phyloP scores from a whole-genome alignment of 2,797 vertebrate genomes.

The Hozukius guyotensis region DNA sequence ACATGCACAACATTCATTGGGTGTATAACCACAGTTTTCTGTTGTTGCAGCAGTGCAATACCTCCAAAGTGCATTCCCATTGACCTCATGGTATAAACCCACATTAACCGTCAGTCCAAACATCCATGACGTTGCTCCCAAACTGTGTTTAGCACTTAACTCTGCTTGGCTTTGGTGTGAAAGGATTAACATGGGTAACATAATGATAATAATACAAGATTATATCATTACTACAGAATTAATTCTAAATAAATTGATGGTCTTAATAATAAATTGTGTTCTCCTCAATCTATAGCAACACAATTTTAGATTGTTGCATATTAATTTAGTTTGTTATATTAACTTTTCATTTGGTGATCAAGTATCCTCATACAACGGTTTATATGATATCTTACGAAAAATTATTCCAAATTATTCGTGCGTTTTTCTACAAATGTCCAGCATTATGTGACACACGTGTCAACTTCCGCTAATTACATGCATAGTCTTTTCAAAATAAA shows the following conservation, averaged over 20 bases:
- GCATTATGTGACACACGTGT: too few species aligned
- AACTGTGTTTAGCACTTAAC: slow-evolving; percentile 4
- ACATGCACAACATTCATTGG: neutral
- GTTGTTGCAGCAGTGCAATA: neutral
- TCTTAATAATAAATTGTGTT: neutral
- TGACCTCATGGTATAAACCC: neutral
- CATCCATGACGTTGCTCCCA: neutral
- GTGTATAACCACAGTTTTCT: neutral
- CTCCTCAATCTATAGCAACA: neutral
- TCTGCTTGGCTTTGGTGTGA: neutral
- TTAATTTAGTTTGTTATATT: neutral
- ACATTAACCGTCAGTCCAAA: neutral
- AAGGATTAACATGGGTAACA: neutral
- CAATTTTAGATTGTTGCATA: neutral
- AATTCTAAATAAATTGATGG: neutral
- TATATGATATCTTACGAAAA: too few species aligned
- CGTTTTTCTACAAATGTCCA: too few species aligned
- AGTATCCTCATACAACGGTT: too few species aligned
- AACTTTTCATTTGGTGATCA: neutral
- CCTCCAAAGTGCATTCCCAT: neutral
- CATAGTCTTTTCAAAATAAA: too few species aligned
- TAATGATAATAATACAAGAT: neutral
- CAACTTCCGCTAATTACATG: too few species aligned
- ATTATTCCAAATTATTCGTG: too few species aligned
- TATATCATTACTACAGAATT: neutral